A percentile compares a stretch with the other conserved stretches of the same genome.
These are phyloP conservation scores for Brachirus orientalis DNA, from an alignment of 2,113 vertebrate species.

Conservation along the genomic window DNA sequence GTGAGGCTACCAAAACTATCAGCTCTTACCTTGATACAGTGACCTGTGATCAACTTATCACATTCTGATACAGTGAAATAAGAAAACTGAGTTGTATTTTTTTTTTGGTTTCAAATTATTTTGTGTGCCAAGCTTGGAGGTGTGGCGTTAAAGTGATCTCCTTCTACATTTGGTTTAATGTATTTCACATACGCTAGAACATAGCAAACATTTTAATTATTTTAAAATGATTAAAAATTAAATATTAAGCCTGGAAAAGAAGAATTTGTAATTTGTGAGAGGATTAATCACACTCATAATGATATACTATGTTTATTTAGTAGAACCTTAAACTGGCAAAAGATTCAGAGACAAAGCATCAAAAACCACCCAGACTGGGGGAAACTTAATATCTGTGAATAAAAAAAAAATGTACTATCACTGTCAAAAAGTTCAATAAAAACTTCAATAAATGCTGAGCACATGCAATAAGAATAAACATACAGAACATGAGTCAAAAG, in stretches of 20 bases:
- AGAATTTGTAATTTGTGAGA: not conserved
- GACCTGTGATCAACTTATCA: not conserved
- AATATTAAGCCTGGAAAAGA: not conserved
- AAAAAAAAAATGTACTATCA: too few species aligned
- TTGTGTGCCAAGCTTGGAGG: not conserved
- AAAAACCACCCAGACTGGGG: too few species aligned
- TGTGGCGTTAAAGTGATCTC: not conserved
- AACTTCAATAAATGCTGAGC: too few species aligned
- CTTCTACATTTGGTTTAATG: not conserved
- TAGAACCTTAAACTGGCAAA: not conserved
- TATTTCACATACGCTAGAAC: too few species aligned
- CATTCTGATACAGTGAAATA: not conserved
- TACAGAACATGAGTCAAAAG: not conserved
- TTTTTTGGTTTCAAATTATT: not conserved
- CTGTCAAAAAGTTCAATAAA: too few species aligned
- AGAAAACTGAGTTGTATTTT: not conserved
- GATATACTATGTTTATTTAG: too few species aligned
- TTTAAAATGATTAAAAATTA: not conserved
- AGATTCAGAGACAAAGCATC: too few species aligned
- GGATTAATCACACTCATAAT: not conserved
- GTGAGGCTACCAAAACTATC: slow-evolving; percentile 3
- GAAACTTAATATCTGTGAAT: too few species aligned
- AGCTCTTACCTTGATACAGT: not conserved
- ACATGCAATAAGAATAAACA: too few species aligned
- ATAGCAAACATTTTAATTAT: not conserved